Conservation (phyloP, 2,888 invertebrate species). For the Sminthurinus aureus region DNA sequence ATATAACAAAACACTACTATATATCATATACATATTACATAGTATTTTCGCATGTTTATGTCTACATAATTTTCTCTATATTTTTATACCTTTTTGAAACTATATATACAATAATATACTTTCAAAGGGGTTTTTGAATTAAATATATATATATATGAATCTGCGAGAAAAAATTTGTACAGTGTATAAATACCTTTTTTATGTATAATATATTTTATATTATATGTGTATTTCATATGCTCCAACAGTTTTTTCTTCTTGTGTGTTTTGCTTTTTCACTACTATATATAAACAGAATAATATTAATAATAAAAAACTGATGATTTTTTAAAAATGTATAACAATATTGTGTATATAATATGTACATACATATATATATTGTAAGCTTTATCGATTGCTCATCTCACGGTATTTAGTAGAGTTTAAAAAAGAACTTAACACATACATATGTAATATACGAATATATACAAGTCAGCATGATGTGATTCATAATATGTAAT, state of each 20-base stretch:
- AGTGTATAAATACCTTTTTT: slow-evolving; percentile 22
- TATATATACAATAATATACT: background rate
- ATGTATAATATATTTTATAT: no score
- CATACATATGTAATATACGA: background rate
- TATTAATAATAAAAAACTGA: background rate
- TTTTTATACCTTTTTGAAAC: background rate
- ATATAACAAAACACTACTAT: slow-evolving; percentile 21
- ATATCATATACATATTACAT: background rate
- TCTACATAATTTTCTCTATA: slow-evolving; percentile 13
- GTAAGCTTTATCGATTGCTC: slow-evolving; percentile 30
- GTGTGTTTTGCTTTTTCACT: background rate
- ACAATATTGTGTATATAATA: background rate
- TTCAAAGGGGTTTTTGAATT: slow-evolving; percentile 12
- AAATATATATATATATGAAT: no score
- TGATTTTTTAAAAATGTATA: background rate
- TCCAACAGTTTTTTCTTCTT: background rate
- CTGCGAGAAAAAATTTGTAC: slow-evolving; percentile 44
- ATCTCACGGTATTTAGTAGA: slow-evolving; percentile 1
- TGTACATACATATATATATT: no score
- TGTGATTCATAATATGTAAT: no score
- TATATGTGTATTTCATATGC: background rate
- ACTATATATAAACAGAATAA: background rate
- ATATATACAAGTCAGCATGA: no score
- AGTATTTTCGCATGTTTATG: no score
- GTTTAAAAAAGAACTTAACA: background rate